A percentile compares a stretch with the other conserved stretches of the same genome.
These are phyloP conservation scores for Pangasius krempfi DNA, from an alignment of 2,797 vertebrate genomes.

Conservation along the genomic window DNA sequence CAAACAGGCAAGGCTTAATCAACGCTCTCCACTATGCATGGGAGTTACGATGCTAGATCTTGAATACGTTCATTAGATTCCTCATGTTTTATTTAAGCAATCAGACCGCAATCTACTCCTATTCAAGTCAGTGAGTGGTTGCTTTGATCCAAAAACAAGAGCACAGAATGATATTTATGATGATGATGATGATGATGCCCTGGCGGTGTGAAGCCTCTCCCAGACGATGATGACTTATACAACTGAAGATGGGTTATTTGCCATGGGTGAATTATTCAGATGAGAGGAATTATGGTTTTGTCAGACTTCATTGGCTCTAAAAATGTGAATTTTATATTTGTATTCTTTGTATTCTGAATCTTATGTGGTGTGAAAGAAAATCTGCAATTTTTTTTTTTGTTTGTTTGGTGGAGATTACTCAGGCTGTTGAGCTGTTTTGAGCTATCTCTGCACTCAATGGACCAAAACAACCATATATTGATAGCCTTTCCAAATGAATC, in stretches of 20 bases:
- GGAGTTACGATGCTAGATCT: slow-evolving; percentile 66
- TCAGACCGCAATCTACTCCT: slow-evolving; percentile 69
- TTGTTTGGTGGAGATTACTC: slow-evolving; percentile 28
- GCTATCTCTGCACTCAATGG: background rate
- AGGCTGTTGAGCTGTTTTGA: slow-evolving; percentile 29
- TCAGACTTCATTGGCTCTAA: slow-evolving; percentile 52
- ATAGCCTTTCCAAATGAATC: slow-evolving; percentile 25
- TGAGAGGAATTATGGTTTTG: slow-evolving; percentile 55
- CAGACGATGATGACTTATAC: slow-evolving; percentile 47
- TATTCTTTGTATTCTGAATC: slow-evolving; percentile 48
- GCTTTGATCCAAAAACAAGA: slow-evolving; percentile 69
- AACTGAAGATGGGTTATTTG: slow-evolving; percentile 50
- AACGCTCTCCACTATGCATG: slow-evolving; percentile 66
- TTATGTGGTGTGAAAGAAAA: slow-evolving; percentile 25
- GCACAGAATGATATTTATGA: slow-evolving; percentile 60
- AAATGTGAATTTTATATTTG: slow-evolving; percentile 33
- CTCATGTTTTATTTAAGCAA: slow-evolving; percentile 84
- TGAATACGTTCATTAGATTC: slow-evolving; percentile 76
- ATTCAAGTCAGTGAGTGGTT: slow-evolving; percentile 65
- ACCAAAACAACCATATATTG: slow-evolving; percentile 20
- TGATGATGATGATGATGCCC: slow-evolving; percentile 49
- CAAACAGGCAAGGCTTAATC: slow-evolving; percentile 81
- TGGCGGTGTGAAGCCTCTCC: slow-evolving; percentile 35
- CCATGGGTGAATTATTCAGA: slow-evolving; percentile 56
- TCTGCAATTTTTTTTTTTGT: slow-evolving; percentile 22